Conservation (phyloP, 2,888 invertebrate genomes). For the Helleia helle region DNA sequence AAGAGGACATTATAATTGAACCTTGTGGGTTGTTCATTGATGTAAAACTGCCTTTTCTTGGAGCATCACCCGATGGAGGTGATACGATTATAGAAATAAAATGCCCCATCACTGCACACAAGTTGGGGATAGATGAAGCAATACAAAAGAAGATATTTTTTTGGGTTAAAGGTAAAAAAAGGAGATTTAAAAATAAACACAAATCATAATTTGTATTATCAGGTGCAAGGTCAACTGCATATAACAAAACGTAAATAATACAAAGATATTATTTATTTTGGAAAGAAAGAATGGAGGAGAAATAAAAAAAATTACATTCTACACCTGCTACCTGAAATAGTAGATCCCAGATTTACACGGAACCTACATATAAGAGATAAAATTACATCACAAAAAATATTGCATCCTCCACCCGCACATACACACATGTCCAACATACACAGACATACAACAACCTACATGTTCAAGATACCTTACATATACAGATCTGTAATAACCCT, state of each 20-base stretch:
- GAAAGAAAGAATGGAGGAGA: background rate
- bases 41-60: constrained; percentile 2
- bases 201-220: background rate
- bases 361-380: background rate
- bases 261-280: background rate
- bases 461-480: too few species aligned
- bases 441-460: too few species aligned
- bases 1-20: constrained; percentile 2
- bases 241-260: background rate
- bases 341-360: constrained; percentile 1
- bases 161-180: background rate
- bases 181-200: background rate
- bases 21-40: constrained; percentile 9
- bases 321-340: constrained; percentile 7
- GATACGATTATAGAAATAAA: constrained; percentile 1
- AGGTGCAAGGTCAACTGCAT: background rate
- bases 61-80: constrained; percentile 5
- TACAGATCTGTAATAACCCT: too few species aligned
- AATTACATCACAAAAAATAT: too few species aligned
- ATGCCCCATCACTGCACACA: background rate
- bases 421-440: too few species aligned
- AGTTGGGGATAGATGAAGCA: background rate
- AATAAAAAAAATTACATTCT: constrained; percentile 4
- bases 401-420: too few species aligned
- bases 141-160: background rate